These are phyloP conservation scores for Eospalax fontanierii DNA, from an alignment of 2,797 vertebrate genomes.

Conservation along the genomic window DNA sequence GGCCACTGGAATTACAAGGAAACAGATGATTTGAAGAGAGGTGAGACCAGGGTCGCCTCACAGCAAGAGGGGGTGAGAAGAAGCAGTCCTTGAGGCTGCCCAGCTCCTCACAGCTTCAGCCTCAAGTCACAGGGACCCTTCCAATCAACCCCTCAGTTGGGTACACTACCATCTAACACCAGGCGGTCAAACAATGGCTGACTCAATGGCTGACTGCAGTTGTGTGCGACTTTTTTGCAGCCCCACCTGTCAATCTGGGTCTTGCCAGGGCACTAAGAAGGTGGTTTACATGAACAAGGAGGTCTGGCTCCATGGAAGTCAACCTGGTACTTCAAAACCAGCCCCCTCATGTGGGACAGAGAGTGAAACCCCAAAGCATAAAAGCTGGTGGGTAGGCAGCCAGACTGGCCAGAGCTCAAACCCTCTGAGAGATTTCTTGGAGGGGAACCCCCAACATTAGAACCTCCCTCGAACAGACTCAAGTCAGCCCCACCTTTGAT, in stretches of 20 bases:
- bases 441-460: neutral
- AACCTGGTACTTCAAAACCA: neutral
- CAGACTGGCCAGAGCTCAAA: neutral
- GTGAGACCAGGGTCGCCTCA: neutral
- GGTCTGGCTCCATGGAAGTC: neutral
- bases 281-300: neutral
- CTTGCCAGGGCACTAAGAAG: neutral
- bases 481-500: conserved; percentile 93
- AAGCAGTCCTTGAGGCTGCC: neutral
- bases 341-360: neutral
- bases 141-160: neutral
- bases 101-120: neutral
- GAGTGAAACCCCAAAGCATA: neutral
- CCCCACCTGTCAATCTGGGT: neutral
- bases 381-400: neutral
- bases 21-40: neutral
- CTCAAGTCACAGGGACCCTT: neutral
- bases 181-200: neutral
- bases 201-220: neutral
- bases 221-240: neutral
- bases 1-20: neutral
- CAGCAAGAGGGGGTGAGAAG: neutral
- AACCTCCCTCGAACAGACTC: neutral
- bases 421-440: neutral
- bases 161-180: neutral